These are phyloP conservation scores for Merops nubicus DNA, from an alignment of 2,113 vertebrate species.

Conservation along the genomic window DNA sequence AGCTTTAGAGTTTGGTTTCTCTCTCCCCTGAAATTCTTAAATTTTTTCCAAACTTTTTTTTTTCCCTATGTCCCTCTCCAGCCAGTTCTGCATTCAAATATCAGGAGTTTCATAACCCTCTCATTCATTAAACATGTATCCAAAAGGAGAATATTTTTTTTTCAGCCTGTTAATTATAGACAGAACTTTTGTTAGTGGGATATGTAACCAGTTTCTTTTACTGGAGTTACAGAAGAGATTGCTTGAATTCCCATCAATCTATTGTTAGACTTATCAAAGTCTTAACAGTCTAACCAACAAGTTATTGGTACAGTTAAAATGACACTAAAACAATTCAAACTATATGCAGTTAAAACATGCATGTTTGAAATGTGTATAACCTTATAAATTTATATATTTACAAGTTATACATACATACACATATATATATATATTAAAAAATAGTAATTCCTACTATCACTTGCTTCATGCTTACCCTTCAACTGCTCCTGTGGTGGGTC, in stretches of 20 bases:
- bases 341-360: neutral
- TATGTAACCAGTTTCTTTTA: neutral
- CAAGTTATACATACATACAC: neutral
- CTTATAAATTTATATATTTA: neutral
- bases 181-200: neutral
- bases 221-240: neutral
- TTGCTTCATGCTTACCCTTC: neutral
- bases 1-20: neutral
- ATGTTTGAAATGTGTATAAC: neutral
- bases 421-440: rapidly evolving
- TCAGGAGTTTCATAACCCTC: neutral
- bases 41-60: too few species aligned
- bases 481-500: neutral
- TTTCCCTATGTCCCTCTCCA: rapidly evolving
- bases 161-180: neutral
- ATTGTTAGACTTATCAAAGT: neutral
- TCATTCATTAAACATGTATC: neutral
- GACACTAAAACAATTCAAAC: neutral
- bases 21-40: neutral
- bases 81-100: neutral
- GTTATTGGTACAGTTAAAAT: neutral
- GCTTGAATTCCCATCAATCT: neutral
- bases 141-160: neutral
- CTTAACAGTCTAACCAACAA: neutral
- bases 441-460: neutral